phyloP scores from a whole-genome alignment of 64 coral and sea anemone genomes.

The Platygyra sinensis region DNA sequence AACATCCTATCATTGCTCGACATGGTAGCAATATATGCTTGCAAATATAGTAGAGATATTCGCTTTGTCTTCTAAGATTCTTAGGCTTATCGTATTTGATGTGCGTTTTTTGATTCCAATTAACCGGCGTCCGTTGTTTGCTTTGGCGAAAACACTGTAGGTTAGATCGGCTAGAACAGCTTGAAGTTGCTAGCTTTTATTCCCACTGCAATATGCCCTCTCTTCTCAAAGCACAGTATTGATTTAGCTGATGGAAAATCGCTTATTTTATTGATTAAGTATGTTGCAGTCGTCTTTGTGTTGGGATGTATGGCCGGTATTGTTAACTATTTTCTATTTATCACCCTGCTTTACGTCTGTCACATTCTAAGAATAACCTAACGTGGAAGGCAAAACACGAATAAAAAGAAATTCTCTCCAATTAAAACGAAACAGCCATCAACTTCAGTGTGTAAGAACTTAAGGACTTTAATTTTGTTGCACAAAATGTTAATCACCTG shows the following conservation, averaged over 20 bases:
- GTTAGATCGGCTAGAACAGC: background rate
- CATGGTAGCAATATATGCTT: background rate
- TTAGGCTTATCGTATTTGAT: background rate
- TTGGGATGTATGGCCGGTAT: background rate
- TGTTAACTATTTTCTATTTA: constrained; percentile 56
- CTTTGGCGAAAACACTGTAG: background rate
- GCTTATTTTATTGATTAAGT: constrained; percentile 54
- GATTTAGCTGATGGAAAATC: constrained; percentile 51
- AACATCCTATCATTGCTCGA: constrained; percentile 30
- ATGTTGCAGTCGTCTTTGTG: constrained; percentile 17
- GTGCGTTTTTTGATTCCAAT: background rate
- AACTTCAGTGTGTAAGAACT: background rate
- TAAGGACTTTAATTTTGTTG: constrained; percentile 3
- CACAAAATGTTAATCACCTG: constrained; percentile 28
- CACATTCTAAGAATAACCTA: constrained; percentile 31
- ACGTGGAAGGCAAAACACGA: background rate
- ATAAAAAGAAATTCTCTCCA: constrained; percentile 9
- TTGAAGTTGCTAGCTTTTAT: background rate
- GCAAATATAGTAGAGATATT: background rate
- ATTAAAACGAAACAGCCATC: constrained; percentile 39
- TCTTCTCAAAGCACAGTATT: background rate
- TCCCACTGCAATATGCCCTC: background rate
- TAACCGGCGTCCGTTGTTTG: background rate
- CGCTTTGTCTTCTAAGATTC: background rate
- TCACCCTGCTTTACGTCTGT: constrained; percentile 7